Base-by-base conservation (phyloP, 2,888 invertebrate species). In the Mythimna albipuncta region DNA sequence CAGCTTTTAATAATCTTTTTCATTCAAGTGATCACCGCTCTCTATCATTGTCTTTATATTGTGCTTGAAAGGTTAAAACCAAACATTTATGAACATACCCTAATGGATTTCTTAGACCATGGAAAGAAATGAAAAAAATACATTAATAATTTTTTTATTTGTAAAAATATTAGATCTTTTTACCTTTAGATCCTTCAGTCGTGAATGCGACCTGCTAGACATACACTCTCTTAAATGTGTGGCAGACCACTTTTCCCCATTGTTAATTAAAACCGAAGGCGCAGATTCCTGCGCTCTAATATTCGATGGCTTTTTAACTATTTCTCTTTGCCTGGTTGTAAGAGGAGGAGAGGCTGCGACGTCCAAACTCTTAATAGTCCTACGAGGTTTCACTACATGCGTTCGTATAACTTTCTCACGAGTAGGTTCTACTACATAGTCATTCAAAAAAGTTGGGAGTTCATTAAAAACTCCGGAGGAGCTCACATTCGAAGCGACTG, bases 151-250 rank as follows among this genome's bases (percentile, higher is more conserved):
- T 32, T 2, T 7, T 38, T 0, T 2, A 41, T 41, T 21, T 21
- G 7, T 26, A 6, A 3, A 21, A 52, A 1, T 5, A 19, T n/a
- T 52, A 7, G 6, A 58, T 44, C 11, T 6, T 16, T 64, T 85
- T 85, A 94, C 95, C 92, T 94, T 94, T 61, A 96, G 83, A 61
- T 95, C 93, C 70, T 93, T 93, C 11, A 95, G 81, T 81, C 89
- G 91, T 64, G 91, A 85, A 82, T 94, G 94, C 65, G 94, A 94
- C 71, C 92, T 90, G 77, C 93, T 94, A 11, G 94, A 92, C 69
- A 88, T 87, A 86, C 94, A 93, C 64, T 92, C 90, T 66, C 89
- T 90, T 2, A 91, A 64, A 71, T 93, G 92, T 2, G 83, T 71
- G 47, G 91, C 91, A 6, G 92, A 90, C 91, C 92, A 93, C 61